Base-by-base conservation (phyloP, 1,140 invertebrate species). In the Anoplophora glabripennis region DNA sequence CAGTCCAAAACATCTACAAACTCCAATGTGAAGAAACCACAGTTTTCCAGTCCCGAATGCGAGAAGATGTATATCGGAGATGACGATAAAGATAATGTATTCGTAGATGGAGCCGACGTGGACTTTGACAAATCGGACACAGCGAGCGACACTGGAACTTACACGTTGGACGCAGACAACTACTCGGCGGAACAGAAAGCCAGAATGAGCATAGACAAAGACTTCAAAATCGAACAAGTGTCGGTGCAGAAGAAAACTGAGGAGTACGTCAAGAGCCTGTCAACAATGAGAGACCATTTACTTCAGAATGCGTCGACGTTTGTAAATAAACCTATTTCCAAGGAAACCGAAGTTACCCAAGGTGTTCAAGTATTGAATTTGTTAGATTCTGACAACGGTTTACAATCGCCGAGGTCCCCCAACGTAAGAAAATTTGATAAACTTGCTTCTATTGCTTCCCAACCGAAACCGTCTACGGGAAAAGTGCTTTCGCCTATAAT, bases 111-210 rank as follows among this genome's bases (percentile, higher is more conserved):
- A 18, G 55, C 60, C 9, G 70, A 74, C 15, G 68, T 61, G 55
- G 70, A 74, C 61, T 71, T 71, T 49, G 72, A 75, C 45, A 78
- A 72, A 64, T 84, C 82, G 18, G 89, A 88, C 63, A 86, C 87
- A 21, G 80, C 85, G 0, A 92, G 89, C 74, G 89, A 92, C 72
- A 81, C 89, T 5, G 92, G 92, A 28, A 95, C 92, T 1, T 95
- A 94, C 64, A 94, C 92, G 0, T 85, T 95, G 35, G 88, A 92
- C 65, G 88, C 88, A 53, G 89, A 92, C 64, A 86, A 85, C 72
- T 90, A 90, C 64, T 88, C 89, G 0, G 91, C 92, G 68, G 89
- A 91, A 68, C 88, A 92, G 62, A 88, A 90, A 77, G 91, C 91
- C 42, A 80, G 90, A 65, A 89, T 89, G 81, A 89, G 89, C 68